Conservation (phyloP, 2,113 vertebrate species). For the Peromyscus polionotus region DNA sequence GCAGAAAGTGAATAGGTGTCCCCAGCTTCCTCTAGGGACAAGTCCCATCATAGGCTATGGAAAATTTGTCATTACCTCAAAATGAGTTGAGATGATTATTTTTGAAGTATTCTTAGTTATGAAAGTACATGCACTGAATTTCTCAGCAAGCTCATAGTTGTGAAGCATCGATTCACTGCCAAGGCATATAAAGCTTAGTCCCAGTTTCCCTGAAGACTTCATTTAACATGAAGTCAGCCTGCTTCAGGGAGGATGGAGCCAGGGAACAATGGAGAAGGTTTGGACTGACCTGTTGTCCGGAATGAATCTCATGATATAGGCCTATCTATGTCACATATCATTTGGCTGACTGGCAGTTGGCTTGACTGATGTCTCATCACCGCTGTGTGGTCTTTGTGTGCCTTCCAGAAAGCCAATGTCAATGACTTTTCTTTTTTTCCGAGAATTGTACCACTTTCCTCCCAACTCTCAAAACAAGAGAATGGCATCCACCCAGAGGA, state of each 20-base stretch:
- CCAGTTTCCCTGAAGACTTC: background rate
- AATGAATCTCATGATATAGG: background rate
- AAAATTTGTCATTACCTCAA: constrained; percentile 40
- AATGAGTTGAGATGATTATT: constrained; percentile 51
- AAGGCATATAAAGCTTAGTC: constrained; percentile 22
- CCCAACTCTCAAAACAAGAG: constrained; percentile 47
- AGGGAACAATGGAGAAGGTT: background rate
- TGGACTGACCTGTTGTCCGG: background rate
- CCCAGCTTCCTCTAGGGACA: background rate
- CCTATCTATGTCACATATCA: background rate
- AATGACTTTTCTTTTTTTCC: constrained; percentile 51
- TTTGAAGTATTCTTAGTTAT: constrained; percentile 60
- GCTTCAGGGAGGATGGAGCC: background rate
- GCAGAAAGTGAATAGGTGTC: background rate
- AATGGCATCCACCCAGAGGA: background rate
- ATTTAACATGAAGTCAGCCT: constrained; percentile 27
- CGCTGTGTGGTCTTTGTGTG: background rate
- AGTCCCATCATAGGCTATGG: background rate
- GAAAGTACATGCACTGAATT: constrained; percentile 54
- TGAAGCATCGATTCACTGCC: constrained; percentile 37
- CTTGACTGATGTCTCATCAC: constrained; percentile 50
- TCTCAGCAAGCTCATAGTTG: constrained; percentile 37
- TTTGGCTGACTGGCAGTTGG: background rate
- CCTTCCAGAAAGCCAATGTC: constrained; percentile 55
- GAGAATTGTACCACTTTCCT: constrained; percentile 20